phyloP scores from a whole-genome alignment of 2,113 vertebrate species.

The Anas platyrhynchos region DNA sequence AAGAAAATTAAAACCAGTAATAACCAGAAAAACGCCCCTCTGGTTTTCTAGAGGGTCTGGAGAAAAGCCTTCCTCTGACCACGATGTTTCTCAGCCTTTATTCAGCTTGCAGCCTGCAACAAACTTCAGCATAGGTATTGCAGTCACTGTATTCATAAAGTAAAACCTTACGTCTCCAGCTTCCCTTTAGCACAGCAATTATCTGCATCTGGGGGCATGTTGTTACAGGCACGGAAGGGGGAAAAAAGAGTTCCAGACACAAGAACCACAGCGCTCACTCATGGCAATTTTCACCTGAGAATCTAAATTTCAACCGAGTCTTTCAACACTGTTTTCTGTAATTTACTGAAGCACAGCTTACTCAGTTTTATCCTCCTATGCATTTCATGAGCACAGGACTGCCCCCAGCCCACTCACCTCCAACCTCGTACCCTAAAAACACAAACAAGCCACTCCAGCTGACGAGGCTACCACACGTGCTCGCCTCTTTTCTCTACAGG shows the following conservation, averaged over 20 bases:
- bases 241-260: background rate
- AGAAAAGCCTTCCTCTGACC: background rate
- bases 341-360: background rate
- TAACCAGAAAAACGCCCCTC: background rate
- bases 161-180: accelerated
- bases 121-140: background rate
- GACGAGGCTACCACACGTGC: background rate
- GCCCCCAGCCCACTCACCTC: background rate
- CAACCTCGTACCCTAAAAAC: background rate
- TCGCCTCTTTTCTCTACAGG: background rate
- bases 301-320: background rate
- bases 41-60: background rate
- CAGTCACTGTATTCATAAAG: background rate
- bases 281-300: background rate
- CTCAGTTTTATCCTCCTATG: background rate
- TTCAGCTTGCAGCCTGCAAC: background rate
- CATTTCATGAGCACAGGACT: background rate
- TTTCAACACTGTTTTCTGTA: background rate
- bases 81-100: background rate
- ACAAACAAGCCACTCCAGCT: background rate
- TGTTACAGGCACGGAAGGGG: background rate
- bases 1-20: background rate
- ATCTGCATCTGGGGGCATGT: background rate
- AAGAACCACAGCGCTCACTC: accelerated
- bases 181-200: background rate